phyloP scores from a whole-genome alignment of 2,113 vertebrate species.

The Acanthochromis polyacanthus region DNA sequence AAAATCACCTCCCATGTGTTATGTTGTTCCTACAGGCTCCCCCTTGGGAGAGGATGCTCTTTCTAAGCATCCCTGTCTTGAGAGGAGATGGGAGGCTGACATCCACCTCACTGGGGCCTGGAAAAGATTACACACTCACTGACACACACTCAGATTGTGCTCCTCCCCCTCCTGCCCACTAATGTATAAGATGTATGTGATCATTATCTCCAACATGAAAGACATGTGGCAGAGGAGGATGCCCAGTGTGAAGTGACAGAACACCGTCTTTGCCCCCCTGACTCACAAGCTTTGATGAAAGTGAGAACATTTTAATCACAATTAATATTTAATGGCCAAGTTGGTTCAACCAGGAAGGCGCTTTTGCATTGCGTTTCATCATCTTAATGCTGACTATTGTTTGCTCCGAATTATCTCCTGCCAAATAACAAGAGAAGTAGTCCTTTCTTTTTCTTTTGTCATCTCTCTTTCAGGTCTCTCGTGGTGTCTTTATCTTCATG shows the following conservation, averaged over 20 bases:
- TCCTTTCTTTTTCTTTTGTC: constrained; percentile 12
- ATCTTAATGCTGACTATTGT: constrained; percentile 72
- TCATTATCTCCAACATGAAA: constrained; percentile 60
- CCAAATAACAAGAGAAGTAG: constrained; percentile 37
- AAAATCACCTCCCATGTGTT: not conserved
- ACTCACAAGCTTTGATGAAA: constrained; percentile 63
- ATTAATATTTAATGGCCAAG: constrained; percentile 74
- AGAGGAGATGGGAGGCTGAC: constrained; percentile 43
- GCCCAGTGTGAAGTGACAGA: constrained; percentile 56
- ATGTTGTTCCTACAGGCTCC: constrained; percentile 5
- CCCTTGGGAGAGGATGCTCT: constrained; percentile 19
- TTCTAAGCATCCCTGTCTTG: constrained; percentile 21
- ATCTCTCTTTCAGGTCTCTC: not conserved
- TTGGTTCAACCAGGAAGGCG: constrained; percentile 57
- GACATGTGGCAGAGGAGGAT: constrained; percentile 53
- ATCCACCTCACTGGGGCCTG: constrained; percentile 60
- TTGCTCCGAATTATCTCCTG: constrained; percentile 54
- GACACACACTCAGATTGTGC: constrained; percentile 9
- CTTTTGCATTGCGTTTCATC: constrained; percentile 80
- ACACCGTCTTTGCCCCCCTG: constrained; percentile 41
- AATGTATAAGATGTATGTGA: constrained; percentile 49
- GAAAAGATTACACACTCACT: constrained; percentile 27
- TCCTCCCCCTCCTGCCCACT: constrained; percentile 29
- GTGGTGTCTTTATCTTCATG: constrained; percentile 3
- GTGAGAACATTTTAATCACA: constrained; percentile 62